phyloP scores from a whole-genome alignment of 2,113 vertebrate species.

The Rousettus leschenaultii region DNA sequence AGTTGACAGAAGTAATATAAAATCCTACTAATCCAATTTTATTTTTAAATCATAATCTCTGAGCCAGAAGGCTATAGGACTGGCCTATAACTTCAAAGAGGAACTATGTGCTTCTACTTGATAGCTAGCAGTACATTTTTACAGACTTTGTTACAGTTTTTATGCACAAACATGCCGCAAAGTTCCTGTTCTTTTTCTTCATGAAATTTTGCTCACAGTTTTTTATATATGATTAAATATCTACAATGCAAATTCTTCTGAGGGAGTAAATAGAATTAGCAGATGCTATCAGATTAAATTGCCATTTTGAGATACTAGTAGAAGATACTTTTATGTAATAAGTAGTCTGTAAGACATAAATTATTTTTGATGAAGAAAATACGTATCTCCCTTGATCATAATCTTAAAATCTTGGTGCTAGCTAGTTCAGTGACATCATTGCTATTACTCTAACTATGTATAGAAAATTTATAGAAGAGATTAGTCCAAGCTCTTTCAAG shows the following conservation, averaged over 20 bases:
- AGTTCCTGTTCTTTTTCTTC: background rate
- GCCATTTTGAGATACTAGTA: background rate
- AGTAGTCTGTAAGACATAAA: background rate
- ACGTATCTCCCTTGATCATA: background rate
- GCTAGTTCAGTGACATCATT: background rate
- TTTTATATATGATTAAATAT: slow-evolving; percentile 18
- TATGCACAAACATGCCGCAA: background rate
- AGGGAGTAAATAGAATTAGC: background rate
- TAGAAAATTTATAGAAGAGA: background rate
- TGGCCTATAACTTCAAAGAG: background rate
- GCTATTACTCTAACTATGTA: background rate
- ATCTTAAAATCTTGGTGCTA: background rate
- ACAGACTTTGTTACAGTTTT: background rate
- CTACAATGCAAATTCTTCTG: background rate
- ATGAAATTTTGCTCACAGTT: background rate
- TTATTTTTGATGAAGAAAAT: slow-evolving; percentile 26
- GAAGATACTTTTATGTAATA: slow-evolving; percentile 15
- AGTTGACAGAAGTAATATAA: background rate
- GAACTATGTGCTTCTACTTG: background rate
- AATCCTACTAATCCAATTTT: background rate
- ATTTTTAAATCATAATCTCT: background rate
- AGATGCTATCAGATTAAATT: background rate
- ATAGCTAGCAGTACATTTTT: background rate
- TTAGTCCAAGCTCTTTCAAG: background rate
- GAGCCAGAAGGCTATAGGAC: background rate